phyloP scores from a whole-genome alignment of 2,113 vertebrate genomes.

The Symphodus melops region DNA sequence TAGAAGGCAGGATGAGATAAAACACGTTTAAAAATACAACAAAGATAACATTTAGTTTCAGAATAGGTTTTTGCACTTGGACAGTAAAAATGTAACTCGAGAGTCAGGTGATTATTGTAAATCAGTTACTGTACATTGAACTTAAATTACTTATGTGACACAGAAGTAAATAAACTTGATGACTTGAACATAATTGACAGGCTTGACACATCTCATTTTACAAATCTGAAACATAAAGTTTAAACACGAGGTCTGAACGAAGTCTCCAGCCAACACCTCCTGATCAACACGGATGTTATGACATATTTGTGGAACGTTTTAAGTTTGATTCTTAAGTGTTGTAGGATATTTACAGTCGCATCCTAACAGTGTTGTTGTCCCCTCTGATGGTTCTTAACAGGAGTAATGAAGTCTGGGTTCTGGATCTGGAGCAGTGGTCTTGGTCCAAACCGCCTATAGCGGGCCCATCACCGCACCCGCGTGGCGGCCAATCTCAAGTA shows the following conservation, averaged over 20 bases:
- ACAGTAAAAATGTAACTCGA: neutral
- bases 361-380: slow-evolving; percentile 1
- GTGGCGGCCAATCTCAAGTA: slow-evolving; percentile 98
- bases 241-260: neutral
- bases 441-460: slow-evolving; percentile 95
- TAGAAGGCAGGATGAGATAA: no score
- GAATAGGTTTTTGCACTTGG: neutral
- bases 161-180: neutral
- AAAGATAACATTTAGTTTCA: neutral
- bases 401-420: slow-evolving; percentile 98
- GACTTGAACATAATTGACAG: neutral
- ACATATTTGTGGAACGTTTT: no score
- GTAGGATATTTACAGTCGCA: neutral
- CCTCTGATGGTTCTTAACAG: slow-evolving; percentile 73
- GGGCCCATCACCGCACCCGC: slow-evolving; percentile 90
- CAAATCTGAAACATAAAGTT: neutral
- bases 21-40: no score
- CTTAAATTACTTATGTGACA: neutral
- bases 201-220: neutral
- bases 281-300: no score
- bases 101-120: neutral
- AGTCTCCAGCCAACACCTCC: no score
- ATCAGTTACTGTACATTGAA: neutral
- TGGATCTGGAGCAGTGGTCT: slow-evolving; percentile 97
- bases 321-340: no score